A percentile compares a stretch with the other conserved stretches of the same genome.
phyloP scores from a whole-genome alignment of 2,888 invertebrate genomes.

The Conchocele bisecta region DNA sequence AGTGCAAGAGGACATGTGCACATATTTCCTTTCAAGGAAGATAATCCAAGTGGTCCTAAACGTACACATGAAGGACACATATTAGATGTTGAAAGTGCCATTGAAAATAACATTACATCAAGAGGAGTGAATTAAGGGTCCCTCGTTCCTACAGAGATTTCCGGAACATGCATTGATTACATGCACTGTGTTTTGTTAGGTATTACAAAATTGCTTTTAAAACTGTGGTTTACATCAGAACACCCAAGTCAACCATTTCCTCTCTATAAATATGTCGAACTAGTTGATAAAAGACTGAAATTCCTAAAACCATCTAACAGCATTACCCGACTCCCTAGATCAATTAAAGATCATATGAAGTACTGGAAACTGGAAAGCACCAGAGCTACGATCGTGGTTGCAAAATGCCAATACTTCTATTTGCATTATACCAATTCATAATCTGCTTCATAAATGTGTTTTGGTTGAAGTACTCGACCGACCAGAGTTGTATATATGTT shows the following conservation, averaged over 20 bases:
- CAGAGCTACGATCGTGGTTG: slow-evolving; percentile 54
- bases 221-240: slow-evolving; percentile 31
- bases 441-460: too few relatives aligned
- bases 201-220: slow-evolving; percentile 40
- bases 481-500: too few relatives aligned
- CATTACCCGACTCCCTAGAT: slow-evolving; percentile 46
- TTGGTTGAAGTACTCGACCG: too few relatives aligned
- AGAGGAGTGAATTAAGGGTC: slow-evolving; percentile 56
- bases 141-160: slow-evolving; percentile 46
- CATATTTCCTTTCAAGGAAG: slow-evolving; percentile 41
- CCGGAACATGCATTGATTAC: slow-evolving; percentile 43
- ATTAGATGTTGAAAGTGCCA: slow-evolving; percentile 18
- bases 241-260: slow-evolving; percentile 12
- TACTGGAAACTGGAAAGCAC: slow-evolving; percentile 62
- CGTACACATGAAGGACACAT: slow-evolving; percentile 14
- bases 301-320: slow-evolving; percentile 42
- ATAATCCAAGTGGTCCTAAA: background rate
- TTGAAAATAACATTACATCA: background rate
- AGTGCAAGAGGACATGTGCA: slow-evolving; percentile 31
- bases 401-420: too few relatives aligned
- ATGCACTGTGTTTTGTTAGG: slow-evolving; percentile 59
- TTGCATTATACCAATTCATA: too few relatives aligned
- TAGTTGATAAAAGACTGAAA: slow-evolving; percentile 36
- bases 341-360: slow-evolving; percentile 47
- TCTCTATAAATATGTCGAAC: slow-evolving; percentile 6